These are phyloP conservation scores for Hypocryptadius cinnamomeus DNA, from an alignment of 2,113 vertebrate species.

Conservation along the genomic window DNA sequence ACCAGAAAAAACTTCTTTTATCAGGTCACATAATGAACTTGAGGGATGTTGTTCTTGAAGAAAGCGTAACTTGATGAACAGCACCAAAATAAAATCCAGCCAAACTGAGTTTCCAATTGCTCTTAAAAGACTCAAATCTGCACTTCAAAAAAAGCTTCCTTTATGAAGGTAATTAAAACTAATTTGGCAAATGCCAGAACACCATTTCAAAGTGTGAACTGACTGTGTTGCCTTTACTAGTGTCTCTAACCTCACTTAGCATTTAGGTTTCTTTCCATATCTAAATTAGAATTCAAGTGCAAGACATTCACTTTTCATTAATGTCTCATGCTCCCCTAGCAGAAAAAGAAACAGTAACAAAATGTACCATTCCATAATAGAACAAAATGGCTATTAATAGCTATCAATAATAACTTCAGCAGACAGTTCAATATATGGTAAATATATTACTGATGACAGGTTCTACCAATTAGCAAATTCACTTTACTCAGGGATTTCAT, in stretches of 20 bases:
- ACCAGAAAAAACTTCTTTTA: not conserved
- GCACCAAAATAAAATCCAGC: not conserved
- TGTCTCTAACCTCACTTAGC: slow-evolving; percentile 39
- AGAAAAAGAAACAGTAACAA: slow-evolving; percentile 30
- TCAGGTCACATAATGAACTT: not conserved
- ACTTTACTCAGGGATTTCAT: not conserved
- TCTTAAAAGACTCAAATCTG: not conserved
- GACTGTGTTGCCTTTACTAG: slow-evolving; percentile 47
- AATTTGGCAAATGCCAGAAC: slow-evolving; percentile 40
- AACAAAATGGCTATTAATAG: not conserved
- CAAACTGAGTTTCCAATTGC: not conserved
- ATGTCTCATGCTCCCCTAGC: slow-evolving; percentile 10
- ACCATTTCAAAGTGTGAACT: slow-evolving; percentile 34
- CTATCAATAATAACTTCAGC: not conserved
- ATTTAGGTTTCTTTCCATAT: slow-evolving; percentile 13
- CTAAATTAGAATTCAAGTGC: slow-evolving; percentile 40
- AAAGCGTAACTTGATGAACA: not conserved
- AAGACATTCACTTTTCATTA: slow-evolving; percentile 65
- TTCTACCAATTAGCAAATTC: not conserved
- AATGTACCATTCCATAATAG: not conserved
- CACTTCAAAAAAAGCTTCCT: not conserved
- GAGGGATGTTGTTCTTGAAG: not conserved
- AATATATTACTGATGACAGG: not conserved
- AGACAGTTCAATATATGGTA: not conserved
- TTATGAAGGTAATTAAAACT: slow-evolving; percentile 45